phyloP scores from a whole-genome alignment of 2,797 vertebrate genomes.

The Naso thynnoides region DNA sequence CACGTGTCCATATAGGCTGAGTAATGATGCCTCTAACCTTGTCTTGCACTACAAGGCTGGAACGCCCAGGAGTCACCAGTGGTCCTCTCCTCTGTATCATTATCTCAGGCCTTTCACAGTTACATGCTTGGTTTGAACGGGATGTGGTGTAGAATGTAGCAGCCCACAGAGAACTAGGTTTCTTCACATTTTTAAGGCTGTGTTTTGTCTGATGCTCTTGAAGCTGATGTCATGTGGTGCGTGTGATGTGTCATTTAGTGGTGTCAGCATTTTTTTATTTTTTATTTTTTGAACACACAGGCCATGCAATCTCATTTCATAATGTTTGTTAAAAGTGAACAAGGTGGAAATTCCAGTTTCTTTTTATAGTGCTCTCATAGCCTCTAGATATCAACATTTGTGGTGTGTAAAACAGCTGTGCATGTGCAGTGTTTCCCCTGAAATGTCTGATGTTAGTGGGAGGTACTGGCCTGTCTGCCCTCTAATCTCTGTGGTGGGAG shows the following conservation, averaged over 20 bases:
- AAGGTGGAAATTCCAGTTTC: slow-evolving; percentile 48
- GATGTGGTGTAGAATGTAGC: slow-evolving; percentile 81
- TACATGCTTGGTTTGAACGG: slow-evolving; percentile 76
- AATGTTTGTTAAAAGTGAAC: slow-evolving; percentile 36
- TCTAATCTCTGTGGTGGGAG: slow-evolving; percentile 43
- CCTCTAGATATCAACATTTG: slow-evolving; percentile 22
- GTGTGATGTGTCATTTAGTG: slow-evolving; percentile 60
- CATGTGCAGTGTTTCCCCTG: slow-evolving; percentile 16
- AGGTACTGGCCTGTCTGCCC: slow-evolving; percentile 27
- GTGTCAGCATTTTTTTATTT: slow-evolving; percentile 53
- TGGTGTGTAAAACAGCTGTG: slow-evolving; percentile 56
- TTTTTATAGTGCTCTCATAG: slow-evolving; percentile 17
- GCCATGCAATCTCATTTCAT: slow-evolving; percentile 19
- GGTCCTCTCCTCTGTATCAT: slow-evolving; percentile 64
- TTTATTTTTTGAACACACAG: slow-evolving; percentile 24
- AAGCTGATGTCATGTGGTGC: slow-evolving; percentile 66
- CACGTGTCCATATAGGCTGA: slow-evolving; percentile 3
- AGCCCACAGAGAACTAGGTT: slow-evolving; percentile 72
- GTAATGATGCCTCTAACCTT: slow-evolving; percentile 59
- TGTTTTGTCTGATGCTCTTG: slow-evolving; percentile 48
- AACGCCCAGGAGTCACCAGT: slow-evolving; percentile 49
- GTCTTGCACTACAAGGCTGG: slow-evolving; percentile 38
- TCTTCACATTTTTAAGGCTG: slow-evolving; percentile 61
- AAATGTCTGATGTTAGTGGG: slow-evolving; percentile 38
- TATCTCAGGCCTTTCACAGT: slow-evolving; percentile 79